Conservation (phyloP, 2,888 invertebrate species). For the Allacma fusca region DNA sequence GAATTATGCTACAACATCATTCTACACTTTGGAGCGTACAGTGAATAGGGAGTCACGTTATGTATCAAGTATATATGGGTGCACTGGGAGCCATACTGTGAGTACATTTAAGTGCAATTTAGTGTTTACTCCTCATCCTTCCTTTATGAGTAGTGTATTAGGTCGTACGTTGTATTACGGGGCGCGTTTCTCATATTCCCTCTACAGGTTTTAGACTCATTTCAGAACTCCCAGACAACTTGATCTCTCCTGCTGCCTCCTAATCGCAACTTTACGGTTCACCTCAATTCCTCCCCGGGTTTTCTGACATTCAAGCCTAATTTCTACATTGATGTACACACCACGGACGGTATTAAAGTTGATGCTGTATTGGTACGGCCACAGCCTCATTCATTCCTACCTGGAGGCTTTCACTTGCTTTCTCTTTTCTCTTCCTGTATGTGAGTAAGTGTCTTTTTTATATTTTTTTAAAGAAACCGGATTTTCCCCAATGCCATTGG, state of each 20-base stretch:
- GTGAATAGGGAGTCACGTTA: too few species aligned
- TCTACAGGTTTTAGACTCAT: too few species aligned
- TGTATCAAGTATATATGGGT: too few species aligned
- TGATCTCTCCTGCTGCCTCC: background rate
- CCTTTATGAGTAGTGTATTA: background rate
- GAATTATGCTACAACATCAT: too few species aligned
- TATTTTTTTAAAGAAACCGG: background rate
- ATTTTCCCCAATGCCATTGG: background rate
- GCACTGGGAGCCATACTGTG: background rate
- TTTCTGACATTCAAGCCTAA: slow-evolving; percentile 1
- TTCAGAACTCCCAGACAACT: background rate
- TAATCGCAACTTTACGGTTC: slow-evolving; percentile 21
- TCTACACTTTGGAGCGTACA: too few species aligned
- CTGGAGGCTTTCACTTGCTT: background rate
- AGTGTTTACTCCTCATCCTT: slow-evolving; percentile 19
- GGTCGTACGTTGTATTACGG: background rate
- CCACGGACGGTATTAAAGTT: background rate
- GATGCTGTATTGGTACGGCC: background rate
- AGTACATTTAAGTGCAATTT: slow-evolving; percentile 14
- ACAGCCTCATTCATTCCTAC: background rate
- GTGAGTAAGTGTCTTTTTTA: background rate
- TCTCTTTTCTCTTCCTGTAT: background rate
- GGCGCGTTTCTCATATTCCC: too few species aligned
- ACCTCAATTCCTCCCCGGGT: background rate
- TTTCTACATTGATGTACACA: background rate